Conservation (phyloP, 2,888 invertebrate species). For the Drosophila demipolita region DNA sequence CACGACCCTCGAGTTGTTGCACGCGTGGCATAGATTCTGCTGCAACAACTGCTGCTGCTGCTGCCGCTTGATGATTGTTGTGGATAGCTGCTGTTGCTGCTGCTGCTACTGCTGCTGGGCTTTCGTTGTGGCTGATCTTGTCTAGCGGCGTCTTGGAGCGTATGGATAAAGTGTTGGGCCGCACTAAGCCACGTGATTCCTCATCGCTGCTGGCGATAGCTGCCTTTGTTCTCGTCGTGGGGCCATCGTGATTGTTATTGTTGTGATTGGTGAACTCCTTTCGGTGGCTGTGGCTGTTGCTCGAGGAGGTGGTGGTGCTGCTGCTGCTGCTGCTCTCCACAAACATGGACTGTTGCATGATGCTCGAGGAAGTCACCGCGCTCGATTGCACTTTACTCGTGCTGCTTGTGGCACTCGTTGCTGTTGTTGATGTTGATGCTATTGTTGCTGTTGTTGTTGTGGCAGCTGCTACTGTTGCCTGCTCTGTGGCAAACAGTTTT, state of each 20-base stretch:
- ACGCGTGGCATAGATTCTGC: constrained; percentile 65
- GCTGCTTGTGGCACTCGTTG: constrained; percentile 62
- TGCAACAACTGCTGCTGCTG: background rate
- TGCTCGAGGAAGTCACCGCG: constrained; percentile 76
- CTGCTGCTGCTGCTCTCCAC: constrained; percentile 71
- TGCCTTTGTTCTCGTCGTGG: constrained; percentile 38
- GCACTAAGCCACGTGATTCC: constrained; percentile 73
- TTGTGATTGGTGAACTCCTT: constrained; percentile 42
- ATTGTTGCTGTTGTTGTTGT: constrained; percentile 48
- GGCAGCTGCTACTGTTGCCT: constrained; percentile 40
- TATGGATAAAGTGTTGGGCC: constrained; percentile 82
- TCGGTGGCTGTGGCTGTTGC: constrained; percentile 57
- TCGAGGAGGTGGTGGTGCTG: constrained; percentile 8
- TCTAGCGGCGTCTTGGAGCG: constrained; percentile 83
- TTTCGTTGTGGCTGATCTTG: constrained; percentile 36
- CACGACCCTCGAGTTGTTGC: constrained; percentile 81
- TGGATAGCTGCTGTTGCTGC: constrained; percentile 12
- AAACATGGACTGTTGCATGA: constrained; percentile 77
- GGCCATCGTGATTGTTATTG: constrained; percentile 54
- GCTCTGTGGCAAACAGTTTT: constrained; percentile 72
- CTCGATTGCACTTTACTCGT: constrained; percentile 81
- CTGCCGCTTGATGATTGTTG: constrained; percentile 51
- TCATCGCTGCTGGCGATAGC: constrained; percentile 65
- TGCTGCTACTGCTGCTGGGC: constrained; percentile 31
- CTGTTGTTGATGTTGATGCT: constrained; percentile 37